These are phyloP conservation scores for Melanotaenia pygmaea DNA, from an alignment of 2,797 vertebrate genomes.

Conservation along the genomic window DNA sequence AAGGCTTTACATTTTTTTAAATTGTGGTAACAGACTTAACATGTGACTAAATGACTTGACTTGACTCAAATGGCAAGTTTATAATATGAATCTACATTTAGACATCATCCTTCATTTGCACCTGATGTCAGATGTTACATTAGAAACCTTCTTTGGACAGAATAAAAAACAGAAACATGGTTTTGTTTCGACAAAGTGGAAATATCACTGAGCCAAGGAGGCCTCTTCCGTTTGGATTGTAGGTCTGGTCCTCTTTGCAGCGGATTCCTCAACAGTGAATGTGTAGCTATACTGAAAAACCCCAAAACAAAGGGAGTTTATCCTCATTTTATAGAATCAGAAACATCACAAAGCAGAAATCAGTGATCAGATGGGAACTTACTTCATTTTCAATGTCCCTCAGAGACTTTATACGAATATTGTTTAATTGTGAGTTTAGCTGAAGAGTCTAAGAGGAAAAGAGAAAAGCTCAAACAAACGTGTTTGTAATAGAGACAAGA, in stretches of 20 bases:
- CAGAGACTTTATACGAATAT: slow-evolving; percentile 88
- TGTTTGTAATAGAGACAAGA: not conserved
- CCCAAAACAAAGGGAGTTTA: not conserved
- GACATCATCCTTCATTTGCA: slow-evolving; percentile 26
- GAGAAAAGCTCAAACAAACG: not conserved
- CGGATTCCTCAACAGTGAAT: slow-evolving; percentile 80
- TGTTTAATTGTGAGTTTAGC: slow-evolving; percentile 64
- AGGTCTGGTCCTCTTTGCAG: slow-evolving; percentile 73
- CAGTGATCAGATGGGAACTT: slow-evolving; percentile 5
- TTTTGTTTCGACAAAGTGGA: slow-evolving; percentile 5
- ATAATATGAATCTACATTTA: slow-evolving; percentile 9
- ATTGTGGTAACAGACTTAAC: not conserved
- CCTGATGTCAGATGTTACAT: not conserved
- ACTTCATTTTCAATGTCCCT: slow-evolving; percentile 93
- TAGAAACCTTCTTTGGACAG: not conserved
- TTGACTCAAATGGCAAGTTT: not conserved
- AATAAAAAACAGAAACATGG: slow-evolving; percentile 11
- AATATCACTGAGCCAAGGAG: slow-evolving; percentile 49
- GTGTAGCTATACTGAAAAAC: slow-evolving; percentile 82
- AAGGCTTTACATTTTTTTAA: not conserved
- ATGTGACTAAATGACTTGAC: not conserved
- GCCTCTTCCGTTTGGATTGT: slow-evolving; percentile 29
- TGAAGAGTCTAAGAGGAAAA: slow-evolving; percentile 58
- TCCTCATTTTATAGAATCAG: not conserved
- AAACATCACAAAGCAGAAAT: not conserved